Evolutionary conservation across 1,140 invertebrate genomes (phyloP).

Genomic region (Gryllus bimaculatus): DNA sequence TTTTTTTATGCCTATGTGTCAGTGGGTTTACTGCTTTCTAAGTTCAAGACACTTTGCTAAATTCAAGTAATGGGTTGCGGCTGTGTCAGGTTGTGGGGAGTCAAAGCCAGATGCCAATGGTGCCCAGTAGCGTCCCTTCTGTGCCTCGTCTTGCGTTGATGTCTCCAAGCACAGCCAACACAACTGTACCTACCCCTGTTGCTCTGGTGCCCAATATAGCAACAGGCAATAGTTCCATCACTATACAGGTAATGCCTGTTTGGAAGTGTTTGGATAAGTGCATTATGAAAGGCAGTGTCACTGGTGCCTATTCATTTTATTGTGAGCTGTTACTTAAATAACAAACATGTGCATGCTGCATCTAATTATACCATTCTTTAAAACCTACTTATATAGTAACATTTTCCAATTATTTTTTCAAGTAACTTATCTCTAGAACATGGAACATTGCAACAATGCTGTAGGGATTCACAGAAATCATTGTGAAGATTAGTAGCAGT

Average conservation of each 20-base stretch:
- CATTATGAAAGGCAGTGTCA: not conserved
- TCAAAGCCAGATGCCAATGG: constrained; percentile 37
- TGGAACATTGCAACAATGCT: too few relatives aligned
- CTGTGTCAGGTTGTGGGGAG: constrained; percentile 40
- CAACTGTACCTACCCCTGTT: constrained; percentile 38
- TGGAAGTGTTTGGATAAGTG: not conserved
- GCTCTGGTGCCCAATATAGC: constrained; percentile 43
- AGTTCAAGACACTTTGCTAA: not conserved
- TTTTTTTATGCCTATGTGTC: too few relatives aligned
- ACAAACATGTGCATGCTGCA: not conserved
- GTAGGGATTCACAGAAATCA: too few relatives aligned
- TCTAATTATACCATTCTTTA: not conserved
- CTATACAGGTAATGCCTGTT: constrained; percentile 21
- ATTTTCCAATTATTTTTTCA: too few relatives aligned
- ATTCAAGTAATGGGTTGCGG: constrained; percentile 11
- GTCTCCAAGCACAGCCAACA: constrained; percentile 14
- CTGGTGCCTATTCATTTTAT: not conserved
- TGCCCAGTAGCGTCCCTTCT: constrained; percentile 33
- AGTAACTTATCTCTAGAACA: too few relatives aligned
- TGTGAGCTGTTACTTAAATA: not conserved
- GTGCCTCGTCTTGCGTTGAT: constrained; percentile 22
- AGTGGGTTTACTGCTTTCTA: too few relatives aligned
- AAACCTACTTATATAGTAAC: too few relatives aligned
- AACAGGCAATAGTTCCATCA: constrained; percentile 27
- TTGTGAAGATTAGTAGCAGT: too few relatives aligned